Base-by-base conservation (phyloP, 2,113 vertebrate genomes). In the Nyctibius bracteatus region DNA sequence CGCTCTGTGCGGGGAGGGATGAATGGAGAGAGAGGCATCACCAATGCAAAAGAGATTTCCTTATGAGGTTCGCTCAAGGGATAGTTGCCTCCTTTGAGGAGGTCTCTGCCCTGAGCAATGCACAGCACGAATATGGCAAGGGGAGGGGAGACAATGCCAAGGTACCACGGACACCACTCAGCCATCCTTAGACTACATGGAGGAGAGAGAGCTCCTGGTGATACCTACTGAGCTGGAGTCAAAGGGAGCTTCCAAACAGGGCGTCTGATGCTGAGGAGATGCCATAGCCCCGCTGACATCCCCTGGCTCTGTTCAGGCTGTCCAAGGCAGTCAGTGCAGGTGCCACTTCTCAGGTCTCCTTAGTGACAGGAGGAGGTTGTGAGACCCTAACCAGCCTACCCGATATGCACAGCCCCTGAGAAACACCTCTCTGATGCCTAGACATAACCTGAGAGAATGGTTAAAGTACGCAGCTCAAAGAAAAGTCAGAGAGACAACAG, bases 361-460 rank as follows among this genome's bases (percentile, higher is more conserved):
- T 8, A 11, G 59, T 30, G 79, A 25, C 27, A 74, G 67, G 35
- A 31, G 14, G 39, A 43, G 22, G 28, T 6, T 67, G 65, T 4
- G 6, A 57, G 47, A 57, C 22, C n/a, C 25, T 17, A 25, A 27
- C 71, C 58, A 54, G 31, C 58, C 65, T 17, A n/a, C 37, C 28
- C 1, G 0, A 51, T 6, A 18, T 0, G 0, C 37, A n/a, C 14
- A 7, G 1, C 15, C 51, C 44, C 39, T 11, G 19, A 43, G 66
- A 67, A 62, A 67, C 5, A 1, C 12, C 37, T n/a, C 37, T 14
- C 68, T 11, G 13, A 37, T 41, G 3, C 37, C 31, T 25, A 31
- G 74, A 19, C 30, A 20, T 6, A 74, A 49, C 23, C 46, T 6
- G 31, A 83, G 47, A n/a, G 41, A 78, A 78, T 12, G 5, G 25